Evolutionary conservation across 2,113 vertebrate genomes (phyloP), one percentile per base, ranked within the genome.

Genomic region (Phaetusa simplex): DNA sequence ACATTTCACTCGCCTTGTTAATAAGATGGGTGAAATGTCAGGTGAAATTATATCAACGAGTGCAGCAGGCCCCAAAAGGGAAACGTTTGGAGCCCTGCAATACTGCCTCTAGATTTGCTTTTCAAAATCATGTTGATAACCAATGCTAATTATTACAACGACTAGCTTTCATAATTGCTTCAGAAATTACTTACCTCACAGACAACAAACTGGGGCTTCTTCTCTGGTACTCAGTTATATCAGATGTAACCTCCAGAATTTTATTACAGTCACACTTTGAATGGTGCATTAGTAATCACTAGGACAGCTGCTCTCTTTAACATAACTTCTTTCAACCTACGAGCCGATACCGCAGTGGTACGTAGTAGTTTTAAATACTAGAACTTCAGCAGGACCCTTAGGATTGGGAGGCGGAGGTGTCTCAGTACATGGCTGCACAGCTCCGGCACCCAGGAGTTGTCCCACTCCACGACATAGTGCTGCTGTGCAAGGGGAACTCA

Each of bases 11-110:
- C 7, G 61, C 84, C 72, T 86, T 65, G 86, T 69, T 95, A 92
- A 95, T 91, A 82, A 80, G 94, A 92, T 45, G 96, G 66, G 77
- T 82, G 92, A 95, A 88, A 67, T 71, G 97, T 97, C 97, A 86
- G 94, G 56, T 43, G 58, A 15, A 56, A 97, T 97, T 72, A 93
- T 19, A 81, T 97, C 97, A 97, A n/a, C 3, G 1, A 21, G 55
- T 34, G 67, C 88, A 66, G 77, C 91, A 23, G 4, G 12, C 58
- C 86, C 90, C 69, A 12, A 10, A 29, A 59, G 42, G 29, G 71
- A 81, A 66, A 50, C 3, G 2, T 11, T 8, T 23, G 27, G 29
- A 56, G 74, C 74, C 40, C 64, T 6, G 9, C 22, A 7, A 26
- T 4, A 30, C 61, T 59, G 85, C 95, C 77, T 53, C 90, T 36